phyloP scores from a whole-genome alignment of 2,888 invertebrate genomes.

The Proisotoma minuta region DNA sequence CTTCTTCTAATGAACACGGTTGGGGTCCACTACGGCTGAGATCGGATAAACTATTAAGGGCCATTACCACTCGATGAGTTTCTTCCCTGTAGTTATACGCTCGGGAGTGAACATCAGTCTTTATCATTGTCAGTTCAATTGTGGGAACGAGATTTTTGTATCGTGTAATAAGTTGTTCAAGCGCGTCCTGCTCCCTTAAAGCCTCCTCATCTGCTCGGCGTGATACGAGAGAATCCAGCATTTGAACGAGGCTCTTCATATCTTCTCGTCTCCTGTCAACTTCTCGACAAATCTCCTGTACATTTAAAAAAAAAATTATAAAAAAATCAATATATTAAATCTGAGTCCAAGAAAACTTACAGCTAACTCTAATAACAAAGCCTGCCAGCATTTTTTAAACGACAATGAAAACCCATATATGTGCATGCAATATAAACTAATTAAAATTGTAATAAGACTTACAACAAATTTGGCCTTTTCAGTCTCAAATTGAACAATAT shows the following conservation, averaged over 20 bases:
- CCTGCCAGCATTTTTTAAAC: not conserved
- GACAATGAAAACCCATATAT: slow-evolving; percentile 1
- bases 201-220: slow-evolving; percentile 77
- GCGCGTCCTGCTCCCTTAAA: slow-evolving; percentile 69
- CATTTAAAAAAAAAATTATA: too few relatives aligned
- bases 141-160: slow-evolving; percentile 88
- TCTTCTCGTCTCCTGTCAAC: slow-evolving; percentile 86
- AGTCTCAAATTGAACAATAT: slow-evolving; percentile 82
- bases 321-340: too few relatives aligned
- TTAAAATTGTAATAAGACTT: slow-evolving; percentile 49
- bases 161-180: slow-evolving; percentile 76
- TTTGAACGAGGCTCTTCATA: slow-evolving; percentile 89
- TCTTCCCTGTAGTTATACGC: slow-evolving; percentile 80
- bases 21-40: slow-evolving; percentile 62
- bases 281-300: slow-evolving; percentile 81
- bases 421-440: slow-evolving; percentile 4
- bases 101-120: slow-evolving; percentile 85
- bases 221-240: slow-evolving; percentile 76
- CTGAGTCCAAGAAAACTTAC: too few relatives aligned
- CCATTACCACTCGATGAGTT: slow-evolving; percentile 31
- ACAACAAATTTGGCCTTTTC: slow-evolving; percentile 87
- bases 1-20: slow-evolving; percentile 68
- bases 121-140: slow-evolving; percentile 86
- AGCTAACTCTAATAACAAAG: not conserved
- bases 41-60: slow-evolving; percentile 71